Evolutionary conservation across 1,140 invertebrate species (phyloP), one percentile per base, ranked within the genome.

Genomic region (Drosophila ohnishii): DNA sequence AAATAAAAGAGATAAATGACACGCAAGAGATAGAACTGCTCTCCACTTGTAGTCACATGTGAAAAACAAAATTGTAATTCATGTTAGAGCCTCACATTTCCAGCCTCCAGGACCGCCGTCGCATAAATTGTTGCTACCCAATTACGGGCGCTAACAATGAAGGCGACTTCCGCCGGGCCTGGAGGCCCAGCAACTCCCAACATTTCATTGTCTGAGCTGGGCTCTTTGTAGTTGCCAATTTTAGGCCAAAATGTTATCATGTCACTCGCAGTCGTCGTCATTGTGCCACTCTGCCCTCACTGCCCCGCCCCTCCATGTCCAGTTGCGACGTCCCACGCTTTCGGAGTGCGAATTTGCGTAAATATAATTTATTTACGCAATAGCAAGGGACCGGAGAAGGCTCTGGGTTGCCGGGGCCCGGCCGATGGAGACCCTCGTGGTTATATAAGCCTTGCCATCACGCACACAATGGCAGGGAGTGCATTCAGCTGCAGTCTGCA

Each of bases 291-390:
- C 35, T 4, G 28, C 47, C 13, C 39, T 48, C 42, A 34, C 7
- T 11, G 13, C 32, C 19, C 45, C 39, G 5, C 39, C 59, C 35
- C n/a, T 13, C 10, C 8, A 42, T 28, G 37, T 66, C 25, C 75
- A 61, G 42, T 51, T 48, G 47, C 70, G 57, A 55, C 59, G 72
- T 72, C 40, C 53, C 62, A 67, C 73, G 72, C 73, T 76, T 75
- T 87, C 65, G 70, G 77, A 87, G 84, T 88, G 80, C 73, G 80
- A 88, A 88, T 88, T 88, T 88, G 85, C 85, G 85, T 88, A 88
- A 88, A 88, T 88, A 88, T 89, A 88, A 88, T 88, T 88, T 88
- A 88, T 88, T 89, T 88, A 88, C 85, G 80, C 84, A 84, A 87
- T 73, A 67, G 79, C 84, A 80, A 78, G 51, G 84, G 66, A 71